A percentile compares a stretch with the other conserved stretches of the same genome.
Conservation (phyloP, 1,140 invertebrate species). For the Radopholus similis region DNA sequence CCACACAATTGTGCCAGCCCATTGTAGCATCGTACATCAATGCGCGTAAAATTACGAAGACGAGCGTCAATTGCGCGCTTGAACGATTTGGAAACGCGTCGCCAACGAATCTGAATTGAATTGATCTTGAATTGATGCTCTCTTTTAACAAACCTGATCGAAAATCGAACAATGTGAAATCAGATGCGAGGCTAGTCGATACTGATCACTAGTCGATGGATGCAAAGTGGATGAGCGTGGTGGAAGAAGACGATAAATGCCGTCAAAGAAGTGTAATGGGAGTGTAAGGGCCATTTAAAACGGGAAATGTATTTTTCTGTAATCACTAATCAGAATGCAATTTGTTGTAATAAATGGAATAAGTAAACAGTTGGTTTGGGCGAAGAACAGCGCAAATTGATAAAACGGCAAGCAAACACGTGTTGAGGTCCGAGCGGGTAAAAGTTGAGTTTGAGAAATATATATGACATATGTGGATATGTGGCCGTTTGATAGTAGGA, state of each 20-base stretch:
- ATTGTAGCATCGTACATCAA: constrained; percentile 51
- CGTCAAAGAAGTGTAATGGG: constrained; percentile 40
- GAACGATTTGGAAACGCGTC: constrained; percentile 48
- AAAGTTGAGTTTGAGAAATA: too few species aligned
- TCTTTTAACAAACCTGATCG: constrained; percentile 26
- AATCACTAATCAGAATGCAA: too few species aligned
- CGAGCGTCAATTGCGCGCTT: constrained; percentile 38
- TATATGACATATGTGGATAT: too few species aligned
- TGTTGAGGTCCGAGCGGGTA: too few species aligned
- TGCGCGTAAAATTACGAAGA: constrained; percentile 37
- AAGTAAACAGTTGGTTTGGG: too few species aligned
- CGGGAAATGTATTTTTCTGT: too few species aligned
- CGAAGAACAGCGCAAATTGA: too few species aligned
- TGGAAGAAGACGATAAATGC: constrained; percentile 24
- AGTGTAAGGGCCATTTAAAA: constrained; percentile 42
- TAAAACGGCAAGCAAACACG: too few species aligned
- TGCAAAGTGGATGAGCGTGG: constrained; percentile 14
- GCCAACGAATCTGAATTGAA: constrained; percentile 39
- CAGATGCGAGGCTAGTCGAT: constrained; percentile 37
- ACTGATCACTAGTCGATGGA: constrained; percentile 21
- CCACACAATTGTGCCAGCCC: constrained; percentile 41
- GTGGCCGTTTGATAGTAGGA: too few species aligned
- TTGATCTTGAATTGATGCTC: background rate
- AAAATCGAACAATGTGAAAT: constrained; percentile 43
- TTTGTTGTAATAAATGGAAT: too few species aligned